A percentile compares a stretch with the other conserved stretches of the same genome.
phyloP scores from a whole-genome alignment of 2,797 vertebrate species.

The Chaenodraco wilsoni region DNA sequence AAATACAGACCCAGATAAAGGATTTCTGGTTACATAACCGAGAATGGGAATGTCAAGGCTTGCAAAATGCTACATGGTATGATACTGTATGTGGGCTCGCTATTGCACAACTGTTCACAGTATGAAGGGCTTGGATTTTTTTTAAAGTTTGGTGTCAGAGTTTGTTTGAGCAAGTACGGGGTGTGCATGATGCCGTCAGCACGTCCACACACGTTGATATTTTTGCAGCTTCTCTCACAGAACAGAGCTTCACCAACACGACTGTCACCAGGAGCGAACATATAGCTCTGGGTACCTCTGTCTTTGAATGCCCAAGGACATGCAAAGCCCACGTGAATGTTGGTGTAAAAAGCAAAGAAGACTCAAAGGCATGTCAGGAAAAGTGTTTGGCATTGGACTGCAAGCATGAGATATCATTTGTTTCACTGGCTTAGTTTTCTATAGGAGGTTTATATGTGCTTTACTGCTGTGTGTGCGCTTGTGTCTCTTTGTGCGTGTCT shows the following conservation, averaged over 20 bases:
- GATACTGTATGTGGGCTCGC: constrained; percentile 11
- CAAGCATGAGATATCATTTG: constrained; percentile 39
- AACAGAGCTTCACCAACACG: constrained; percentile 17
- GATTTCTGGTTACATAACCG: constrained; percentile 33
- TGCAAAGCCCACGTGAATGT: constrained; percentile 30
- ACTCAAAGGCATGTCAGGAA: constrained; percentile 24
- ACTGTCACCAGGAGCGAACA: constrained; percentile 17
- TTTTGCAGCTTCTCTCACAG: constrained; percentile 32
- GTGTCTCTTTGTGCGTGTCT: constrained; percentile 18
- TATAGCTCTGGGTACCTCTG: constrained; percentile 5
- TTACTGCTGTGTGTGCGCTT: constrained; percentile 1
- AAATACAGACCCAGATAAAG: constrained; percentile 5
- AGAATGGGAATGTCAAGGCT: constrained; percentile 30
- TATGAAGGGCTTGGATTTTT: neutral
- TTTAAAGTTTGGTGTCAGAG: constrained; percentile 13
- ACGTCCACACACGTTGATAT: constrained; percentile 27
- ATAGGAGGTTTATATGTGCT: constrained; percentile 30
- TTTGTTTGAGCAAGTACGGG: constrained; percentile 42
- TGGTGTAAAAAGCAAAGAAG: constrained; percentile 14
- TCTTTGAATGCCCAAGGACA: constrained; percentile 30
- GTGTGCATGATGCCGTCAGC: constrained; percentile 15
- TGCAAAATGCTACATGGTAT: constrained; percentile 28
- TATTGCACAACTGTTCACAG: constrained; percentile 9
- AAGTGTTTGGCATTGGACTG: constrained; percentile 42
- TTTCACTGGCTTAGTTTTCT: constrained; percentile 35